A percentile compares a stretch with the other conserved stretches of the same genome.
These are phyloP conservation scores for Erebia aethiops DNA, from an alignment of 2,888 invertebrate species.

Conservation along the genomic window DNA sequence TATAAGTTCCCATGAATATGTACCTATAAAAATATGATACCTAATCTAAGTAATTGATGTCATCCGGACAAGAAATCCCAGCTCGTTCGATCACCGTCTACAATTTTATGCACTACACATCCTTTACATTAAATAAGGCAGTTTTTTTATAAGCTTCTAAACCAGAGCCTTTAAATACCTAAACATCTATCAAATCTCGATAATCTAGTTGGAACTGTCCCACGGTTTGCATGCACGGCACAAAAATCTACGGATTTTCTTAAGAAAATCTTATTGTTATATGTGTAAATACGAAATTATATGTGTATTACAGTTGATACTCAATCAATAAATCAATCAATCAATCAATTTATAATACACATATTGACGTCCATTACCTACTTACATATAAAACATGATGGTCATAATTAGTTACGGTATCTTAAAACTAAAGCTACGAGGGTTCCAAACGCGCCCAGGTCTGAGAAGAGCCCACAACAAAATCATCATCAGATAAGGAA, in stretches of 20 bases:
- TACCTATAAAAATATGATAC: conserved; percentile 12
- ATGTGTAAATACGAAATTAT: neutral
- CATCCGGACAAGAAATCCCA: conserved; percentile 22
- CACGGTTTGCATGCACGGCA: neutral
- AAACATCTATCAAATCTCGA: neutral
- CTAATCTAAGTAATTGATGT: conserved; percentile 22
- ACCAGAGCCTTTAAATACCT: conserved; percentile 6
- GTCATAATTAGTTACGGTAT: too few species aligned
- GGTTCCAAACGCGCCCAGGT: too few species aligned
- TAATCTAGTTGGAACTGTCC: neutral
- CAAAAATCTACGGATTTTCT: neutral
- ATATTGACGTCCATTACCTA: too few species aligned
- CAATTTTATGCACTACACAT: conserved; percentile 28
- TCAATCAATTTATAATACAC: too few species aligned
- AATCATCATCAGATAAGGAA: too few species aligned
- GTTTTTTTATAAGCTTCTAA: conserved; percentile 20
- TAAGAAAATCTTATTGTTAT: neutral
- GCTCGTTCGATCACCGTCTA: conserved; percentile 21
- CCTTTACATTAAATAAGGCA: conserved; percentile 16
- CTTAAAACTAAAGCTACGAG: too few species aligned
- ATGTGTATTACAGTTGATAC: too few species aligned
- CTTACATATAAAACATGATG: too few species aligned
- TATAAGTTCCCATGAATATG: conserved; percentile 8
- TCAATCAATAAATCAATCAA: too few species aligned
- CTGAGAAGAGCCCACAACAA: too few species aligned